phyloP scores from a whole-genome alignment of 92 coral and sea anemone genomes.

The Phenganax stokvisi region DNA sequence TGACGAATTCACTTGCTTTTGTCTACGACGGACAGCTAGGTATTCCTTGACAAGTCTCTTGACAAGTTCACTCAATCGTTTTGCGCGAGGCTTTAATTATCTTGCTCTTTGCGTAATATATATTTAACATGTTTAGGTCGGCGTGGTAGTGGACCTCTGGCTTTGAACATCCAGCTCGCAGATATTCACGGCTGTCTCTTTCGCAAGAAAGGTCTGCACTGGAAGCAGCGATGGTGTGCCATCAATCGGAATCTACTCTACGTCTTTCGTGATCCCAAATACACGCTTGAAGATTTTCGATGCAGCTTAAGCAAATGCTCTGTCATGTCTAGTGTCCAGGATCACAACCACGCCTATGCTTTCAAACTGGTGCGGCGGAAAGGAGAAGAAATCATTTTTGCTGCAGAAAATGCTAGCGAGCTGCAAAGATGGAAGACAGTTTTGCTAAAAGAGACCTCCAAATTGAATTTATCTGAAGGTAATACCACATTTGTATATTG shows the following conservation, averaged over 20 bases:
- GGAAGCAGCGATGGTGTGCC: conserved; percentile 95
- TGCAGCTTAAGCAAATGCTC: conserved; percentile 58
- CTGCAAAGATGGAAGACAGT: conserved; percentile 84
- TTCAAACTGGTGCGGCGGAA: conserved; percentile 63
- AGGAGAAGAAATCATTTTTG: conserved; percentile 61
- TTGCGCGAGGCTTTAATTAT: background rate
- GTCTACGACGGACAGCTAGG: background rate
- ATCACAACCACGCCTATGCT: conserved; percentile 51
- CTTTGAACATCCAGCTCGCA: conserved; percentile 14
- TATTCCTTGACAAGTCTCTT: no score
- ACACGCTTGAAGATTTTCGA: conserved; percentile 62
- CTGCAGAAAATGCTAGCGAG: conserved; percentile 88
- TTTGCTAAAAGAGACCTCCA: conserved; percentile 56
- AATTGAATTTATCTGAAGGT: conserved; percentile 11
- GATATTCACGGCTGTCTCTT: conserved; percentile 62
- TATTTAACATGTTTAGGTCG: conserved; percentile 7
- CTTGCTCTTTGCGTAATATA: background rate
- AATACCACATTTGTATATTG: background rate
- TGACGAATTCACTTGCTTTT: background rate
- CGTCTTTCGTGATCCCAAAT: conserved; percentile 78
- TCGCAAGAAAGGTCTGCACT: conserved; percentile 74
- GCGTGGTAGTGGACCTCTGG: conserved; percentile 5
- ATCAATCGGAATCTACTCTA: conserved; percentile 61
- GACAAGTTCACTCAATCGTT: background rate
- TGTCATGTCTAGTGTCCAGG: conserved; percentile 48